Evolutionary conservation across 2,888 invertebrate genomes (phyloP).

Genomic region (Trichogramma evanescens): DNA sequence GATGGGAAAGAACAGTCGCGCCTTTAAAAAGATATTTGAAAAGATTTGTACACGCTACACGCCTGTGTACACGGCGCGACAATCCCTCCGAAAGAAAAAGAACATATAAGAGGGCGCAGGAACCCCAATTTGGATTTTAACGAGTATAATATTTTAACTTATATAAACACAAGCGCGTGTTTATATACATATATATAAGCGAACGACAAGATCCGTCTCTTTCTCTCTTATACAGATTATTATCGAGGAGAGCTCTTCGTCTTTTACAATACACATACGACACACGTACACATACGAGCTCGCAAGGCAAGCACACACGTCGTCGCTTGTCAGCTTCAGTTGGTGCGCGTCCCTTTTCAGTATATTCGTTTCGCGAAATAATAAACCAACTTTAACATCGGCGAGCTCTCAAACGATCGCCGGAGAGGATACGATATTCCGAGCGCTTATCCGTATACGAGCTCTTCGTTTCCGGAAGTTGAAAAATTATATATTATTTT

Average conservation of each 20-base stretch:
- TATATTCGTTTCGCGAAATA: too few relatives aligned
- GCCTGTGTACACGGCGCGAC: constrained; percentile 22
- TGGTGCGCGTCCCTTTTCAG: too few relatives aligned
- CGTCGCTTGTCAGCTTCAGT: too few relatives aligned
- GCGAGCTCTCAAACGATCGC: too few relatives aligned
- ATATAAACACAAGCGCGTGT: constrained; percentile 1
- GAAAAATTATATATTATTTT: too few relatives aligned
- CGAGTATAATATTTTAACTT: constrained; percentile 41
- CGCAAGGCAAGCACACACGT: not conserved
- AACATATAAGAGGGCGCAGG: constrained; percentile 15
- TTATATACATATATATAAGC: too few relatives aligned
- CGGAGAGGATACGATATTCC: too few relatives aligned
- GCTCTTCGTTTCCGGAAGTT: too few relatives aligned
- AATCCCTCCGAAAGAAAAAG: constrained; percentile 24
- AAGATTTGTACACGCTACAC: not conserved
- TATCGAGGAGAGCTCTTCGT: constrained; percentile 26
- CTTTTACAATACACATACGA: not conserved
- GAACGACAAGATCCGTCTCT: not conserved
- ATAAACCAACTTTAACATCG: too few relatives aligned
- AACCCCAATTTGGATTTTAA: constrained; percentile 45
- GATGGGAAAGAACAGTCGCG: constrained; percentile 20
- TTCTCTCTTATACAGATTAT: constrained; percentile 33
- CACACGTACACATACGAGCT: constrained; percentile 10
- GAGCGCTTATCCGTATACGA: too few relatives aligned
- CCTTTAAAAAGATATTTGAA: constrained; percentile 37